These are phyloP conservation scores for Platycnemis pennipes DNA, from an alignment of 2,888 invertebrate species.

Conservation along the genomic window DNA sequence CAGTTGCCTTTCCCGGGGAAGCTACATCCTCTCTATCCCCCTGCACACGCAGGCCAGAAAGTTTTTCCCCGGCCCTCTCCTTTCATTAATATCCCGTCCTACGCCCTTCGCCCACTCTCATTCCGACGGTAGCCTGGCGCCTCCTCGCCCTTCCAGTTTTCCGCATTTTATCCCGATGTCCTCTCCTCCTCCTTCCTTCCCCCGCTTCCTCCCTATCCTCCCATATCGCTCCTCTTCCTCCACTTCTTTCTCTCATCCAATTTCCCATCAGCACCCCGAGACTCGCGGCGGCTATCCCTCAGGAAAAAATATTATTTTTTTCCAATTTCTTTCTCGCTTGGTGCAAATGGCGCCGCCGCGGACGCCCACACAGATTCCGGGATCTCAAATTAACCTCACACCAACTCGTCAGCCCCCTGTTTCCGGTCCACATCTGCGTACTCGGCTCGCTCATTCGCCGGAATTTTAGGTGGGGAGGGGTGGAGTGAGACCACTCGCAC, in stretches of 20 bases:
- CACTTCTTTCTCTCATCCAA: constrained; percentile 23
- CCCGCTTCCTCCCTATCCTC: background rate
- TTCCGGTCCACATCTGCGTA: constrained; percentile 47
- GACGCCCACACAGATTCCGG: constrained; percentile 32
- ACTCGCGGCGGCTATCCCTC: constrained; percentile 54
- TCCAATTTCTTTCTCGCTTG: background rate
- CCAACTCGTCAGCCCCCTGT: background rate
- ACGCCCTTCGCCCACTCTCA: background rate
- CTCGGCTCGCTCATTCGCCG: background rate
- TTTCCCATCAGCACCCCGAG: constrained; percentile 40
- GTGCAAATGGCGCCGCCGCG: constrained; percentile 4
- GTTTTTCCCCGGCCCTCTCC: constrained; percentile 20
- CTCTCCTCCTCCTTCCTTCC: background rate
- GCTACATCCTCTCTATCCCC: background rate
- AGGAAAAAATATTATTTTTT: background rate
- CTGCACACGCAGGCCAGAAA: constrained; percentile 22
- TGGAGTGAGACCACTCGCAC: background rate
- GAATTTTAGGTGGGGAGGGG: background rate
- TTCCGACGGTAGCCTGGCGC: background rate
- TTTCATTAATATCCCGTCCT: background rate
- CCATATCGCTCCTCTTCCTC: background rate
- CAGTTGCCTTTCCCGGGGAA: background rate
- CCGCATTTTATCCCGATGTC: background rate
- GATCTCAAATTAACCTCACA: constrained; percentile 45
- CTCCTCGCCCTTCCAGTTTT: background rate